Evolutionary conservation across 53 echinoderm and acorn worm species (phyloP), one percentile per base, ranked within the genome.

Genomic region (Temnopleurus reevesii): DNA sequence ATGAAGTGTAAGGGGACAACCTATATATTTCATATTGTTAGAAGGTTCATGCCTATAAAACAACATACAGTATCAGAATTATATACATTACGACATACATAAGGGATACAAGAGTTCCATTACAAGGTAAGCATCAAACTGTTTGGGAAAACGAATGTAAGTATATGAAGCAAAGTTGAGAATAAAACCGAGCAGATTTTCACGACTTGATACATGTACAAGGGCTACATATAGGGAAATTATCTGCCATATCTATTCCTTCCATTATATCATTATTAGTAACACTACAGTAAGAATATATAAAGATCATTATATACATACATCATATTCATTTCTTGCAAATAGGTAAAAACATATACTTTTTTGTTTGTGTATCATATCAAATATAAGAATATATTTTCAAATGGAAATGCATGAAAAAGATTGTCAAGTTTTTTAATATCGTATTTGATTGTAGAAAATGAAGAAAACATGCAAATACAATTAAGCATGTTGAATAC

Each of bases 231-330:
- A n/a, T n/a, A n/a, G n/a, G n/a, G n/a, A n/a, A n/a, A n/a, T n/a
- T n/a, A n/a, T n/a, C 8, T 66, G 19, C 36, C 21, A n/a, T 66
- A 33, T 12, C 34, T 63, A 12, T 63, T 63, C 63, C n/a, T 41
- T 38, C 9, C 7, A 8, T 7, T 2, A 41, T 19, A 43, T 36
- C 10, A 71, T 5, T 41, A 4, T 24, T 65, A 4, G 36, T 36
- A 71, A n/a, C n/a, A 36, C 71, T 38, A 71, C 21, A 21, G 2
- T 41, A 71, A 4, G 71, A 71, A 18, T 41, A 41, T 60, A 60
- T 41, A 71, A n/a, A 41, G 41, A 71, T 71, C 71, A 71, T 41
- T 71, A 71, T 71, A 71, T 71, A 71, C 71, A 71, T 10, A 71
- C 36, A 71, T 12, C 19, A n/a, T 17, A 56, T 18, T 3, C 18